A percentile compares a stretch with the other conserved stretches of the same genome.
Conservation (phyloP, 1,140 invertebrate genomes). For the Caenorhabditis latens region DNA sequence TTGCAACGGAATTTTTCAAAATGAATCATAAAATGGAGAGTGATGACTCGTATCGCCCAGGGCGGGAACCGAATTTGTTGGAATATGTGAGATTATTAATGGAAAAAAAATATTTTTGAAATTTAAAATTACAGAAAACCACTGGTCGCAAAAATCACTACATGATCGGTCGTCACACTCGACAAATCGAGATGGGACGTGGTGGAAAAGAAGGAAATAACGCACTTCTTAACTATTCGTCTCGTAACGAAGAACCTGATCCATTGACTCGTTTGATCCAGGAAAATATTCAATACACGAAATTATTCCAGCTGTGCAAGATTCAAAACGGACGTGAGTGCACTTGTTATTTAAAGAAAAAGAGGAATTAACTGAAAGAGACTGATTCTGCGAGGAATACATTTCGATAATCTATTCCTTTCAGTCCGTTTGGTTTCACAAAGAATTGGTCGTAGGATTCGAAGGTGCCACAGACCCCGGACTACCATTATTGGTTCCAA, state of each 20-base stretch:
- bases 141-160: constrained; percentile 77
- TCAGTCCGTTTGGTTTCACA: too few relatives aligned
- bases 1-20: constrained; percentile 59
- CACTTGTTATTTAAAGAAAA: background rate
- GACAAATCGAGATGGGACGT: constrained; percentile 77
- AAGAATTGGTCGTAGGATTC: too few relatives aligned
- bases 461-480: too few relatives aligned
- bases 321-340: constrained; percentile 37
- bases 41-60: constrained; percentile 17
- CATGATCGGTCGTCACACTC: constrained; percentile 78
- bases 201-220: constrained; percentile 80
- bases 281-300: constrained; percentile 19
- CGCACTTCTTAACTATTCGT: constrained; percentile 79
- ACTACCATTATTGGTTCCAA: too few relatives aligned
- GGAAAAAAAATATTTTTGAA: background rate
- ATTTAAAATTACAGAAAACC: constrained; percentile 57
- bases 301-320: constrained; percentile 33
- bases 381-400: too few relatives aligned
- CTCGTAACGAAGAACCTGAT: background rate
- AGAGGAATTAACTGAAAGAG: too few relatives aligned
- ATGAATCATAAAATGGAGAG: constrained; percentile 49
- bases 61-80: constrained; percentile 59
- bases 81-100: constrained; percentile 9
- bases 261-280: background rate
- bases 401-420: too few relatives aligned